phyloP scores from a whole-genome alignment of 1,140 invertebrate species.

The Cyphomyrmex costatus region DNA sequence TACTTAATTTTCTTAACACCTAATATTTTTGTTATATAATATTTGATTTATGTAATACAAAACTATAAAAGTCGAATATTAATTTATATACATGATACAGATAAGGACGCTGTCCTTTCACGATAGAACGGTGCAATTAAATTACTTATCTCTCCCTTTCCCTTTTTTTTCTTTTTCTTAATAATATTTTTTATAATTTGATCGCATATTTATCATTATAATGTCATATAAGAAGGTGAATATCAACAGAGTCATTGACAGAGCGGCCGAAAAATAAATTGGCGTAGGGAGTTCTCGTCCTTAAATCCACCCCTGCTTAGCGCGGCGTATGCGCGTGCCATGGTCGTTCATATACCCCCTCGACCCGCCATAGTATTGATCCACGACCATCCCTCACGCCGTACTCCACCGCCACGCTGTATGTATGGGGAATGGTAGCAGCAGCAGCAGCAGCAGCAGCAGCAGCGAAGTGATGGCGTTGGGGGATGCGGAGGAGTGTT shows the following conservation, averaged over 20 bases:
- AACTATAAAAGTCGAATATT: neutral
- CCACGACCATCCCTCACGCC: slow-evolving; percentile 63
- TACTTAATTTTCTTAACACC: neutral
- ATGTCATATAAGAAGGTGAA: neutral
- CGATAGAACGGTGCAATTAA: neutral
- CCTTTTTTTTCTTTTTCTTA: neutral
- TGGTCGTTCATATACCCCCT: slow-evolving; percentile 62
- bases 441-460: slow-evolving; percentile 32
- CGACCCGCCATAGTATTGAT: slow-evolving; percentile 74
- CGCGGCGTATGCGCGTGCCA: slow-evolving; percentile 74
- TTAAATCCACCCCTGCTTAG: slow-evolving; percentile 49
- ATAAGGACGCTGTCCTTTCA: neutral
- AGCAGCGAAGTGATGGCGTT: slow-evolving; percentile 51
- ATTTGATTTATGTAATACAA: neutral
- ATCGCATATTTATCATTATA: slow-evolving; percentile 26
- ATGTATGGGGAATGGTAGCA: slow-evolving; percentile 49
- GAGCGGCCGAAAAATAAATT: slow-evolving; percentile 36
- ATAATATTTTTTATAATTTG: slow-evolving; percentile 4
- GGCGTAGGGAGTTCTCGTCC: slow-evolving; percentile 51
- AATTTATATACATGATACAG: neutral
- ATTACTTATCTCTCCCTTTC: neutral
- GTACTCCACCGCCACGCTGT: slow-evolving; percentile 62
- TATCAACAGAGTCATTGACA: slow-evolving; percentile 6
- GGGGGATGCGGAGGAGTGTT: slow-evolving; percentile 20
- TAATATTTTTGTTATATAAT: neutral